Conservation (phyloP, 1,140 invertebrate species). For the Pachypeltis micranthus region DNA sequence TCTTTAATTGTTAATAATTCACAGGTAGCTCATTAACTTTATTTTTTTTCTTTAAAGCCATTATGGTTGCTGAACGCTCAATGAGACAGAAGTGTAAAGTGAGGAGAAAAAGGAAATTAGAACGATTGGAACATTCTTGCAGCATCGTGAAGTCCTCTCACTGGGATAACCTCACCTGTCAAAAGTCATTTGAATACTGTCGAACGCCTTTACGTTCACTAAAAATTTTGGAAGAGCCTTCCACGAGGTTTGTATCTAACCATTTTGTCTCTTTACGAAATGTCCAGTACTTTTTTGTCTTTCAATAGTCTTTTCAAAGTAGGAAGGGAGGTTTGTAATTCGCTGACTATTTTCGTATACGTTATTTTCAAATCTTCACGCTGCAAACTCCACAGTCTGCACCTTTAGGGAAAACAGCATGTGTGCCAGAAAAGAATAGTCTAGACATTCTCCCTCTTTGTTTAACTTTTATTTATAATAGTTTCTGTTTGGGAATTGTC, state of each 20-base stretch:
- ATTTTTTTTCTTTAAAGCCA: not conserved
- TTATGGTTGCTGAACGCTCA: not conserved
- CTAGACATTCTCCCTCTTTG: too few relatives aligned
- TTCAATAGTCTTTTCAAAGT: not conserved
- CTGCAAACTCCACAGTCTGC: too few relatives aligned
- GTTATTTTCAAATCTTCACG: too few relatives aligned
- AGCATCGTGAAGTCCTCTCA: not conserved
- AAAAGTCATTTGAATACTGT: not conserved
- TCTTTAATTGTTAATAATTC: too few relatives aligned
- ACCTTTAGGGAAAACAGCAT: too few relatives aligned
- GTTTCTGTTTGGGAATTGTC: too few relatives aligned
- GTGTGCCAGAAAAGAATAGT: too few relatives aligned
- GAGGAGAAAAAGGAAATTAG: not conserved
- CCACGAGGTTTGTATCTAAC: not conserved
- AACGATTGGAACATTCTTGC: not conserved
- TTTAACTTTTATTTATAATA: too few relatives aligned
- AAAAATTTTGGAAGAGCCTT: not conserved
- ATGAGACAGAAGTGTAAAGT: not conserved
- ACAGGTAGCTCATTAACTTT: not conserved
- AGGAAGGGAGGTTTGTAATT: not conserved
- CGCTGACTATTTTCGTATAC: not conserved
- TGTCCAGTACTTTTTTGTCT: not conserved
- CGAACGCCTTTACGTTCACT: not conserved
- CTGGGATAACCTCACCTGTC: not conserved
- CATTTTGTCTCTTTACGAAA: not conserved